Conservation (phyloP, 2,888 invertebrate genomes). For the Cremastinae sp. region DNA sequence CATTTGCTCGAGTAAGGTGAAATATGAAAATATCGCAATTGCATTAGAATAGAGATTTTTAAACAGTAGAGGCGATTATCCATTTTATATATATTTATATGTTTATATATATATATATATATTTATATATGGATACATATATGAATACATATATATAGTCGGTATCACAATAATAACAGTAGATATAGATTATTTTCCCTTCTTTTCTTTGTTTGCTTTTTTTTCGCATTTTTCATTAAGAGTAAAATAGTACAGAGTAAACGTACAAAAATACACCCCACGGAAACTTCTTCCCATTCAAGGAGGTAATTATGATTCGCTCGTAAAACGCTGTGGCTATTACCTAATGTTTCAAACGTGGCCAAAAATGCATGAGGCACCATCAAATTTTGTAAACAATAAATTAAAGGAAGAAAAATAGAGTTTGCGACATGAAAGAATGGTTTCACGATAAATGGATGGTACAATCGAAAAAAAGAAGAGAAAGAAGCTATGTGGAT, state of each 20-base stretch:
- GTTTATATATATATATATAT: not conserved
- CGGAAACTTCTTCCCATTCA: slow-evolving; percentile 60
- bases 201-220: slow-evolving; percentile 17
- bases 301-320: slow-evolving; percentile 62
- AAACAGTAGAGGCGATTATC: slow-evolving; percentile 63
- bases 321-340: slow-evolving; percentile 62
- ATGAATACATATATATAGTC: slow-evolving; percentile 62
- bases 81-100: slow-evolving; percentile 33
- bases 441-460: slow-evolving; percentile 32
- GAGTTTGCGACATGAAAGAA: not conserved
- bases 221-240: slow-evolving; percentile 59
- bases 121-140: not conserved
- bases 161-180: slow-evolving; percentile 76
- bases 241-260: slow-evolving; percentile 75
- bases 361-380: slow-evolving; percentile 4
- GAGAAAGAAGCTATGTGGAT: slow-evolving; percentile 30
- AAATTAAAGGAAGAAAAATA: not conserved
- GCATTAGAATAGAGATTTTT: slow-evolving; percentile 60
- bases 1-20: slow-evolving; percentile 36
- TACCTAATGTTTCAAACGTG: slow-evolving; percentile 23
- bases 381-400: not conserved
- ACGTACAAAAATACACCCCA: slow-evolving; percentile 78
- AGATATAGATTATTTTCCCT: slow-evolving; percentile 62
- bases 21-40: slow-evolving; percentile 60
- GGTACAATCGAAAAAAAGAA: slow-evolving; percentile 32